Evolutionary conservation across 2,797 vertebrate species (phyloP).

Genomic region (Phaenicophaeus curvirostris): DNA sequence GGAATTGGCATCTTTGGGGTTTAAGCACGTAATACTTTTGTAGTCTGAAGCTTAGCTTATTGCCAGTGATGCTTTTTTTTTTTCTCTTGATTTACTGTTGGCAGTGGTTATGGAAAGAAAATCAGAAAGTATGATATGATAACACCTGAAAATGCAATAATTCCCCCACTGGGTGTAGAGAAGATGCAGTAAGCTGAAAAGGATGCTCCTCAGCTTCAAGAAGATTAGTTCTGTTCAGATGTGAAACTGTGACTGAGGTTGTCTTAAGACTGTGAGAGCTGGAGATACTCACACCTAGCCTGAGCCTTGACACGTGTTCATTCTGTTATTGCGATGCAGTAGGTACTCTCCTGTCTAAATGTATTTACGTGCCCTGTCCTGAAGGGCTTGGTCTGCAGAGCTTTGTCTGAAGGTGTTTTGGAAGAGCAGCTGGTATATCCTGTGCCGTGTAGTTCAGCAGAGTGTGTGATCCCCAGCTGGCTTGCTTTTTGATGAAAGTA

Average conservation of each 20-base stretch:
- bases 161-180: not conserved
- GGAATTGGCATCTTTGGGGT: not conserved
- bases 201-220: too few relatives aligned
- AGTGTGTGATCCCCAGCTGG: rapidly evolving
- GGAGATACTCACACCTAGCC: not conserved
- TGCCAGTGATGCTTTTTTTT: not conserved
- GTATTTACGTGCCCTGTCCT: not conserved
- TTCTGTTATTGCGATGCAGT: not conserved
- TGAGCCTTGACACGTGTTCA: not conserved
- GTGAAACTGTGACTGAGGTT: not conserved
- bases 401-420: not conserved
- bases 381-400: not conserved
- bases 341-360: not conserved
- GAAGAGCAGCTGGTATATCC: not conserved
- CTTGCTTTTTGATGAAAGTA: not conserved
- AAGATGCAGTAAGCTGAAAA: not conserved
- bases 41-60: not conserved
- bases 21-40: not conserved
- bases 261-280: not conserved
- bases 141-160: not conserved
- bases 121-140: not conserved
- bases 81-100: not conserved
- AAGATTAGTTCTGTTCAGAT: not conserved
- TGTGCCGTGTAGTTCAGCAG: not conserved
- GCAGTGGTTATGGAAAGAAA: not conserved